Evolutionary conservation across 1,140 invertebrate species (phyloP).

Genomic region (Drosophila tropicalis): DNA sequence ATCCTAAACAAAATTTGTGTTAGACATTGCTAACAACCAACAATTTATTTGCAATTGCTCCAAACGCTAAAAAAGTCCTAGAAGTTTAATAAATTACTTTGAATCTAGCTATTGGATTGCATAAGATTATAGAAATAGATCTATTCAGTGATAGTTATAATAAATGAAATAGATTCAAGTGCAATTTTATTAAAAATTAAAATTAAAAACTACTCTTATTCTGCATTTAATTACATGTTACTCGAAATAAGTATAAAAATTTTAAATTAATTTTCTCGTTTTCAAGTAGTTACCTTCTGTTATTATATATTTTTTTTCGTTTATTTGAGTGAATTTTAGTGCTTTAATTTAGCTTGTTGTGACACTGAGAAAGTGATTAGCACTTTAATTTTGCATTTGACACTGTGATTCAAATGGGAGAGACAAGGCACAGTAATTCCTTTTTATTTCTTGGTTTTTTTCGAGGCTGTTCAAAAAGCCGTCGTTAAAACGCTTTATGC

Average conservation of each 20-base stretch:
- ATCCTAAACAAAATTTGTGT: too few species aligned
- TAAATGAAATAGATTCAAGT: background rate
- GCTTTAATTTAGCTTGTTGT: background rate
- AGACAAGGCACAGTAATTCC: background rate
- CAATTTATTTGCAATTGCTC: too few species aligned
- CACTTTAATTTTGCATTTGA: background rate
- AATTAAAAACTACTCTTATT: background rate
- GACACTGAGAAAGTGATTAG: background rate
- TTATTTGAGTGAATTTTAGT: background rate
- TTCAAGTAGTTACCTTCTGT: background rate
- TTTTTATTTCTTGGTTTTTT: background rate
- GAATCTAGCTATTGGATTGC: background rate
- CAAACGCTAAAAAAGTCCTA: too few species aligned
- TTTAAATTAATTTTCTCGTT: background rate
- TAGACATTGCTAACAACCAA: too few species aligned
- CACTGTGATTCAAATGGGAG: background rate
- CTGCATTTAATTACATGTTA: background rate
- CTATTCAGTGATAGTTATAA: too few species aligned
- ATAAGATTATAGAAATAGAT: background rate
- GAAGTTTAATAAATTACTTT: background rate
- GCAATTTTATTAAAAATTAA: too few species aligned
- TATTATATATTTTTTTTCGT: background rate
- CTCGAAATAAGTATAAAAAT: background rate
- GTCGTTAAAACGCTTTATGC: conserved; percentile 3
- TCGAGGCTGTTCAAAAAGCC: conserved; percentile 2